Evolutionary conservation across 2,888 invertebrate species (phyloP), one percentile per base, ranked within the genome.

Genomic region (Andricus quercusramuli): DNA sequence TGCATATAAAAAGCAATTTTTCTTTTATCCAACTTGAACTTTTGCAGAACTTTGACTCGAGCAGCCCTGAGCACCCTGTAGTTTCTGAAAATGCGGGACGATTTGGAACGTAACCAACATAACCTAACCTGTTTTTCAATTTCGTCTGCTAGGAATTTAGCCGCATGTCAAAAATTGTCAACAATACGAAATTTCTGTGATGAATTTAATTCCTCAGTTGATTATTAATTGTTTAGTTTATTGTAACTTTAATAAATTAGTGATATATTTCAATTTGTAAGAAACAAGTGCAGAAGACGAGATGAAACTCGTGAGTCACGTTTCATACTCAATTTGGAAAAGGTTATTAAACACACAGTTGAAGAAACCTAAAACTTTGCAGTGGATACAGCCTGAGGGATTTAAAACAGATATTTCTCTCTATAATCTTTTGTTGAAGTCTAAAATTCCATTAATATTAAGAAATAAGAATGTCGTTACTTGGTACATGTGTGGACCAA

Each of bases 401-500:
- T 91, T 93, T 78, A 91, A 94, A 78, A 95, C 96, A 0, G 95
- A 95, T 78, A 94, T 96, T 77, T 94, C 94, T 86, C 92, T 97
- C 79, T 97, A 96, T 91, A 97, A 96, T 91, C 95, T 96, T 87
- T 93, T 95, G n/a, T 94, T 95, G 41, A 95, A 95, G 85, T 93
- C 94, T 78, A 95, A 95, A 91, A 96, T 96, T 77, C 96, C 97
- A 1, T 93, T 97, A 74, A 95, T 97, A 84, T 91, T 97, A 29
- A 94, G 93, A 85, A 95, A 96, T 89, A 95, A 95, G 78, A 94
- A 95, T 83, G 93, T 95, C 82, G 94, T 96, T 20, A 96, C 96
- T 3, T 98, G 98, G 98, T 99, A 99, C 90, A 96, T 97, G 62
- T 99, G 98, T 93, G 99, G 98, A 0, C 98, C 99, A 1, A 99